Conservation (phyloP, 2,888 invertebrate genomes). For the Coenonympha arcania region DNA sequence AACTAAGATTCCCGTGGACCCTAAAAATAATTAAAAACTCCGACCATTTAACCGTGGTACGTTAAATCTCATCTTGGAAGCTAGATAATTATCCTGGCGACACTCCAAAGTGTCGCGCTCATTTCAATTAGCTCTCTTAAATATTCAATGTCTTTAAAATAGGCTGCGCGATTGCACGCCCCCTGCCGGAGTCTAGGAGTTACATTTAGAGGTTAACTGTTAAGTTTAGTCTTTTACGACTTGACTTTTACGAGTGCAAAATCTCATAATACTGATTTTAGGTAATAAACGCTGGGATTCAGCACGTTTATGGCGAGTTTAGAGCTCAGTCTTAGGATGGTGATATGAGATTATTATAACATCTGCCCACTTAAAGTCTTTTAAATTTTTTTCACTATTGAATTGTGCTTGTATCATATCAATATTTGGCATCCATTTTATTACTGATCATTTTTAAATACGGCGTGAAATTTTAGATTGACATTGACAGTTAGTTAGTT, state of each 20-base stretch:
- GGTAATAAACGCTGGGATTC: slow-evolving; percentile 39
- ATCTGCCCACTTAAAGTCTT: too few relatives aligned
- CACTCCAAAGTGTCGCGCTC: slow-evolving; percentile 73
- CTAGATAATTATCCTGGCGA: slow-evolving; percentile 73
- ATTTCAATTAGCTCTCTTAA: slow-evolving; percentile 75
- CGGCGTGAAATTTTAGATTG: too few relatives aligned
- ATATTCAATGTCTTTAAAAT: slow-evolving; percentile 75
- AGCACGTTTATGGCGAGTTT: slow-evolving; percentile 30
- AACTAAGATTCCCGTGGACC: slow-evolving; percentile 32
- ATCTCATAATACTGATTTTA: slow-evolving; percentile 46
- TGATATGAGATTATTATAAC: too few relatives aligned
- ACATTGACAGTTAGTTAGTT: too few relatives aligned
- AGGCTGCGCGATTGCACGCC: slow-evolving; percentile 62
- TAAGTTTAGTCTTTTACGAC: slow-evolving; percentile 63
- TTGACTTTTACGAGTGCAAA: slow-evolving; percentile 51
- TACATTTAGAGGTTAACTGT: slow-evolving; percentile 66
- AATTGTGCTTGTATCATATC: too few relatives aligned
- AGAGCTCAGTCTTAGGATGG: slow-evolving; percentile 26
- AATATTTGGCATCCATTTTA: too few relatives aligned
- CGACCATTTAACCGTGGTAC: slow-evolving; percentile 61
- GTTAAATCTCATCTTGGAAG: slow-evolving; percentile 72
- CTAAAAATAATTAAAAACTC: slow-evolving; percentile 48
- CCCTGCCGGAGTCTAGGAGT: slow-evolving; percentile 57
- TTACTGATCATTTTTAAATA: too few relatives aligned
- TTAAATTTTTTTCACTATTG: too few relatives aligned